phyloP scores from a whole-genome alignment of 2,113 vertebrate genomes.

The Apeltes quadracus region DNA sequence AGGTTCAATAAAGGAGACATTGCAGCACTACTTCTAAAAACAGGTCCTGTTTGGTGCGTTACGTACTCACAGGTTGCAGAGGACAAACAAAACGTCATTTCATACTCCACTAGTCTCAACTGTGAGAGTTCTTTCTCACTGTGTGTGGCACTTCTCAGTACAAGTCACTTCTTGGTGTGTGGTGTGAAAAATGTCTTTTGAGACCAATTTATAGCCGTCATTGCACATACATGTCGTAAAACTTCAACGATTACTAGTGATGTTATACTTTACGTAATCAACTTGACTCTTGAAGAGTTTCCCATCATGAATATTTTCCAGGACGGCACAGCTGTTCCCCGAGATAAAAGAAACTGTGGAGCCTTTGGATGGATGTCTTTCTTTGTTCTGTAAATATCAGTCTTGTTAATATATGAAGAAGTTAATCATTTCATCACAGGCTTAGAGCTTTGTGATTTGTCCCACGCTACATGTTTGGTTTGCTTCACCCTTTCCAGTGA shows the following conservation, averaged over 20 bases:
- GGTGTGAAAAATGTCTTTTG: constrained; percentile 1
- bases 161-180: constrained; percentile 4
- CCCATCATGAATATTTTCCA: not conserved
- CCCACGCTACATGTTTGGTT: not conserved
- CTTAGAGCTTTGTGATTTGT: not conserved
- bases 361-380: not conserved
- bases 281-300: not conserved
- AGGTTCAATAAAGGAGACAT: constrained; percentile 69
- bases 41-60: constrained; percentile 49
- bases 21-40: constrained; percentile 45
- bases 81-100: constrained; percentile 56
- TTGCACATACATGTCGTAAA: constrained; percentile 4
- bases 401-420: not conserved
- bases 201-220: not conserved
- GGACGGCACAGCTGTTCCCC: not conserved
- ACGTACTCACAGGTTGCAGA: constrained; percentile 57
- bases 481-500: not conserved
- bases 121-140: constrained; percentile 13
- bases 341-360: not conserved
- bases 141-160: not conserved
- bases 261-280: not conserved
- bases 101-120: constrained; percentile 14
- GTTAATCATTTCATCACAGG: not conserved
- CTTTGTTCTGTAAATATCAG: not conserved
- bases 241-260: not conserved